A percentile compares a stretch with the other conserved stretches of the same genome.
phyloP scores from a whole-genome alignment of 2,113 vertebrate genomes.

The Furnarius figulus region DNA sequence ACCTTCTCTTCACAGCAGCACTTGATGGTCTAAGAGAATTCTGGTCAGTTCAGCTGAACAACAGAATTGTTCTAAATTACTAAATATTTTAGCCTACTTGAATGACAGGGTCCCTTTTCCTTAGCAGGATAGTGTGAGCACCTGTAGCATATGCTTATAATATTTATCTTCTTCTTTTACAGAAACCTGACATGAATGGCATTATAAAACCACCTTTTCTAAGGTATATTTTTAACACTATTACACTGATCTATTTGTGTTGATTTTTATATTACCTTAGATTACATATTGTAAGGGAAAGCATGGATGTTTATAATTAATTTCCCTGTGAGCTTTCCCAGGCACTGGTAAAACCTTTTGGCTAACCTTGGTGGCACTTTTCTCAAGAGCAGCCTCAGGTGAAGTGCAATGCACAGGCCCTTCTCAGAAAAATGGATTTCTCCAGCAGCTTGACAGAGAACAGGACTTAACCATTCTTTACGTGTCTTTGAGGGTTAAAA shows the following conservation, averaged over 20 bases:
- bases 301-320: not conserved
- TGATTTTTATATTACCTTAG: not conserved
- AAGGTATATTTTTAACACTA: conserved; percentile 75
- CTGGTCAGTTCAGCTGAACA: not conserved
- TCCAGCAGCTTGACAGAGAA: not conserved
- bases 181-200: conserved; percentile 88
- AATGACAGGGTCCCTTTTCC: not conserved
- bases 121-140: not conserved
- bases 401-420: not conserved
- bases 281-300: not conserved
- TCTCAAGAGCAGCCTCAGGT: not conserved
- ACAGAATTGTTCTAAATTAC: not conserved
- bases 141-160: not conserved
- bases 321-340: not conserved
- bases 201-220: conserved; percentile 86
- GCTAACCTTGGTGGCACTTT: not conserved
- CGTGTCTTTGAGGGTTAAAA: not conserved
- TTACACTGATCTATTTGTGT: not conserved
- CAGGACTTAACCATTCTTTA: not conserved
- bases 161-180: conserved; percentile 37
- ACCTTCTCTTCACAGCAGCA: not conserved
- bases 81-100: not conserved
- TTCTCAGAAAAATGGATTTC: not conserved
- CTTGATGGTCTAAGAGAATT: not conserved
- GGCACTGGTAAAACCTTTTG: not conserved